Conservation (phyloP, 2,113 vertebrate species). For the Grammomys dolichurus region DNA sequence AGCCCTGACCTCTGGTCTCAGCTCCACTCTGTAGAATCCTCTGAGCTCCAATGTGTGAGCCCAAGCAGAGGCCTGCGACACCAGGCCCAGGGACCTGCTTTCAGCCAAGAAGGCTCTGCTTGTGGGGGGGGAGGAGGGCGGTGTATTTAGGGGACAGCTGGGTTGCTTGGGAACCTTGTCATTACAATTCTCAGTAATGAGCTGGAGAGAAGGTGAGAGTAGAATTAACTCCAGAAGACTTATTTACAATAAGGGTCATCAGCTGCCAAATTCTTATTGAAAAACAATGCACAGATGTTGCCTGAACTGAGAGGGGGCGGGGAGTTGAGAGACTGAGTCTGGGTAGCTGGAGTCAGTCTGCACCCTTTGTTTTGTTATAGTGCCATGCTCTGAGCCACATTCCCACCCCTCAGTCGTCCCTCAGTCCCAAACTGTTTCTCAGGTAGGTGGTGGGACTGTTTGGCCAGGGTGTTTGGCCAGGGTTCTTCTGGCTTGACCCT, state of each 20-base stretch:
- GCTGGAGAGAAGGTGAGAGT: neutral
- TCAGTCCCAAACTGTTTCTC: neutral
- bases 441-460: accelerated
- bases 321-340: neutral
- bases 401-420: neutral
- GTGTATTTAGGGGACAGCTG: constrained; percentile 44
- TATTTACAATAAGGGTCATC: neutral
- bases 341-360: neutral
- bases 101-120: neutral
- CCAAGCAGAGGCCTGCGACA: neutral
- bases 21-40: accelerated
- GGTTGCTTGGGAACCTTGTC: constrained; percentile 65
- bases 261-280: constrained; percentile 25
- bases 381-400: accelerated
- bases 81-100: neutral
- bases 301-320: neutral
- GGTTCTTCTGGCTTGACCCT: neutral
- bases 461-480: accelerated
- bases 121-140: accelerated
- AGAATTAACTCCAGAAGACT: constrained; percentile 15
- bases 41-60: accelerated
- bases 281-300: neutral
- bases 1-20: neutral
- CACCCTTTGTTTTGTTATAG: neutral
- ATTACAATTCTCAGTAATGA: constrained; percentile 65